Evolutionary conservation across 2,797 vertebrate genomes (phyloP).

Genomic region (Danio kyathit): DNA sequence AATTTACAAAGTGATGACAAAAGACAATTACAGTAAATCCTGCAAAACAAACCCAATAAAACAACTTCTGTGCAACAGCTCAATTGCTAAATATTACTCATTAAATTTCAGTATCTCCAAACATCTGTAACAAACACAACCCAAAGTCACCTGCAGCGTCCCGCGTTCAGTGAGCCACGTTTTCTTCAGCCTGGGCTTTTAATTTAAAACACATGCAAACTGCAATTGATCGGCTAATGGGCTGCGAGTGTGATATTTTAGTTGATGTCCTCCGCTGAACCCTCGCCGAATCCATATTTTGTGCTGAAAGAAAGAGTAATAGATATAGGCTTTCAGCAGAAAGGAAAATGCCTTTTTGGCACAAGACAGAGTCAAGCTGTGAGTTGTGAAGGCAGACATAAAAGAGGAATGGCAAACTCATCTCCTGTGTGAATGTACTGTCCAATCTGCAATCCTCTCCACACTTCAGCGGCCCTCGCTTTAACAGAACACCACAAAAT

Average conservation of each 20-base stretch:
- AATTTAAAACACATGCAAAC: neutral
- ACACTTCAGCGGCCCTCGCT: constrained; percentile 17
- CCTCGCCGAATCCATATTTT: constrained; percentile 24
- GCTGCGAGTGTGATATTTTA: constrained; percentile 22
- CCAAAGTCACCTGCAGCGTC: neutral
- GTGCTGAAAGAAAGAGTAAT: constrained; percentile 32
- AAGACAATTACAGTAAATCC: neutral
- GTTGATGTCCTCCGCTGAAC: constrained; percentile 4
- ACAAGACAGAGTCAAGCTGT: constrained; percentile 47
- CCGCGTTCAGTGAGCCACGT: neutral
- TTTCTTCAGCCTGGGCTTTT: neutral
- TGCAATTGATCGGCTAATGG: constrained; percentile 15
- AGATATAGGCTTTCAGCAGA: constrained; percentile 29
- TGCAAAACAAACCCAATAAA: neutral
- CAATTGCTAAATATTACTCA: constrained; percentile 1
- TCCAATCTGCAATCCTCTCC: constrained; percentile 40
- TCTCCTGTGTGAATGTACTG: constrained; percentile 42
- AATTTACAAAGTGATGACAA: neutral
- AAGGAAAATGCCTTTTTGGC: constrained; percentile 45
- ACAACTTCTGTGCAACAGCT: constrained; percentile 5
- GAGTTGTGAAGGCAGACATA: constrained; percentile 43
- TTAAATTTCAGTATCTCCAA: constrained; percentile 9
- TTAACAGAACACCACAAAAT: constrained; percentile 38
- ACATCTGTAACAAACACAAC: neutral
- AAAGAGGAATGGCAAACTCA: constrained; percentile 43